phyloP scores from a whole-genome alignment of 1,140 invertebrate genomes.

The Pseudoatta argentina region DNA sequence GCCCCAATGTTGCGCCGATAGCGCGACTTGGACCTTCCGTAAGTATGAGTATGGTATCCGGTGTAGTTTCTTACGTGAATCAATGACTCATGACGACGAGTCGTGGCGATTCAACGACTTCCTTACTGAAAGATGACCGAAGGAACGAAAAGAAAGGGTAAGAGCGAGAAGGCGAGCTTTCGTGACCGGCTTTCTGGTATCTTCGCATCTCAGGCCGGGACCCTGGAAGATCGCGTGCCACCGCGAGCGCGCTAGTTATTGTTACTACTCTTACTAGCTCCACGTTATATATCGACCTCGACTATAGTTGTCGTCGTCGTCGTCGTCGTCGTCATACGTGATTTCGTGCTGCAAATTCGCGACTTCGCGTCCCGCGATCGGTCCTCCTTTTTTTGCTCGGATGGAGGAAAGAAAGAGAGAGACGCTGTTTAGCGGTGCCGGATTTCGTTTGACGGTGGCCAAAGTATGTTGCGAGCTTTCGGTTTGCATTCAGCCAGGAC shows the following conservation, averaged over 20 bases:
- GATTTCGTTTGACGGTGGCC: neutral
- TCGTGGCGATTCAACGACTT: constrained; percentile 25
- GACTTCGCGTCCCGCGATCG: constrained; percentile 30
- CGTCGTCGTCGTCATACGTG: constrained; percentile 31
- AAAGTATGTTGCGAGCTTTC: neutral
- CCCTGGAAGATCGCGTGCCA: constrained; percentile 83
- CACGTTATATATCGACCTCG: constrained; percentile 78
- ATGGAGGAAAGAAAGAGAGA: neutral
- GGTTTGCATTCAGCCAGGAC: neutral
- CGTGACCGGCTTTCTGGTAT: constrained; percentile 82
- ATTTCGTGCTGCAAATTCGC: constrained; percentile 42
- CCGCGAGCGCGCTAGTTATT: constrained; percentile 76
- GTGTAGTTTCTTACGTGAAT: neutral
- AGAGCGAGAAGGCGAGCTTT: constrained; percentile 74
- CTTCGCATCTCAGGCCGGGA: constrained; percentile 81
- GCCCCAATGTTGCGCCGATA: neutral
- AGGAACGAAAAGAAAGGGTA: neutral
- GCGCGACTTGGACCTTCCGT: neutral
- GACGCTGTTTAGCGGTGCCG: neutral
- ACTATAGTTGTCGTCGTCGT: constrained; percentile 10
- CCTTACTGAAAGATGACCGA: neutral
- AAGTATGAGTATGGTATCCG: neutral
- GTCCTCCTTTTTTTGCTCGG: constrained; percentile 55
- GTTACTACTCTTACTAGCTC: constrained; percentile 74
- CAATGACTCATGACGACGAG: constrained; percentile 29